These are phyloP conservation scores for Acipenser oxyrinchus DNA, from an alignment of 2,797 vertebrate species.

Conservation along the genomic window DNA sequence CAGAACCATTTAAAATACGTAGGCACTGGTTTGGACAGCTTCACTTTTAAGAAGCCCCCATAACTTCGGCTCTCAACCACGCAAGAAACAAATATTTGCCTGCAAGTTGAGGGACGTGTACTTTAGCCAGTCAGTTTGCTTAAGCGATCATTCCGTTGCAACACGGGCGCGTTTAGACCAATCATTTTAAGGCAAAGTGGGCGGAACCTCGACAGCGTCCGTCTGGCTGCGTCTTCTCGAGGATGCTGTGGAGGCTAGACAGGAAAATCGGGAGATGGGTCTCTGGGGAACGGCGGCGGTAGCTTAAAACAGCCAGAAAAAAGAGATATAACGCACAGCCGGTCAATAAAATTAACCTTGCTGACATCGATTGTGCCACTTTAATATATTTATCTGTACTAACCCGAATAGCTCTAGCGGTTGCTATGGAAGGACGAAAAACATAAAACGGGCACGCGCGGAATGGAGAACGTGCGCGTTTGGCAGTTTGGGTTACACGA, in stretches of 20 bases:
- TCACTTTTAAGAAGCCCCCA: slow-evolving; percentile 5
- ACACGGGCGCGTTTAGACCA: not conserved
- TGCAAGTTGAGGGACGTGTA: not conserved
- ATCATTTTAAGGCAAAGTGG: slow-evolving; percentile 6
- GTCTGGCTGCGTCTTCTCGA: slow-evolving; percentile 5
- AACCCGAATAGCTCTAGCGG: slow-evolving; percentile 6
- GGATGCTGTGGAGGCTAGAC: not conserved
- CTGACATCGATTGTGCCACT: not conserved
- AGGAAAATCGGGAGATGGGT: not conserved
- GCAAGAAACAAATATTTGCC: not conserved
- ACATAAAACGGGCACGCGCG: slow-evolving; percentile 6
- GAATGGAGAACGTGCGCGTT: not conserved
- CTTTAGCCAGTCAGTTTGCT: slow-evolving; percentile 1
- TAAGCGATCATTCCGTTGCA: not conserved
- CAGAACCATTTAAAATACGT: not conserved
- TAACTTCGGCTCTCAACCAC: slow-evolving; percentile 8
- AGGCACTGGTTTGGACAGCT: slow-evolving; percentile 2
- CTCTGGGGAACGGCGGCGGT: not conserved
- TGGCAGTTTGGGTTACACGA: no score
- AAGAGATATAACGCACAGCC: not conserved
- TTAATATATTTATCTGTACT: not conserved
- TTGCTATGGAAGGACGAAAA: slow-evolving; percentile 18
- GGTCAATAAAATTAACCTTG: not conserved
- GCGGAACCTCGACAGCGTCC: not conserved
- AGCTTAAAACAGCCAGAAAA: not conserved